phyloP scores from a whole-genome alignment of 1,140 invertebrate genomes.

The Anoplolepis gracilipes region DNA sequence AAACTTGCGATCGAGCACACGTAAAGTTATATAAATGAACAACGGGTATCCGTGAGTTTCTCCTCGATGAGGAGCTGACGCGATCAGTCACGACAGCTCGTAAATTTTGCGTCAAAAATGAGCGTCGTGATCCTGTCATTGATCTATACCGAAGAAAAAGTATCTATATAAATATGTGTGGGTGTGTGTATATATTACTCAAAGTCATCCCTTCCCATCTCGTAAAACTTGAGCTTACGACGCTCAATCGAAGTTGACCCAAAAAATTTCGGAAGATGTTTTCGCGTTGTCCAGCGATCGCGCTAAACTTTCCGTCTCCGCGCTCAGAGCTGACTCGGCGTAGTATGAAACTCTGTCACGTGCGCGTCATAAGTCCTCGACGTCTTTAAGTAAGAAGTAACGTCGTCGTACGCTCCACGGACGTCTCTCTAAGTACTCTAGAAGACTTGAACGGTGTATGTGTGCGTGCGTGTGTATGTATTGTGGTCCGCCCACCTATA shows the following conservation, averaged over 20 bases:
- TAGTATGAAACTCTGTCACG: slow-evolving; percentile 76
- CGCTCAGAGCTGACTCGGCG: slow-evolving; percentile 41
- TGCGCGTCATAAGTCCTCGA: slow-evolving; percentile 76
- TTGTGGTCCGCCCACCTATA: slow-evolving; percentile 37
- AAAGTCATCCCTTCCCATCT: slow-evolving; percentile 18
- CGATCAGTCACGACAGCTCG: slow-evolving; percentile 21
- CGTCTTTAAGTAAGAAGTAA: slow-evolving; percentile 80
- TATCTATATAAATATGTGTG: not conserved
- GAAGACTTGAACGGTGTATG: slow-evolving; percentile 31
- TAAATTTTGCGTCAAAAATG: slow-evolving; percentile 25
- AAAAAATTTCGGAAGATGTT: slow-evolving; percentile 43
- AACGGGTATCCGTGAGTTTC: not conserved
- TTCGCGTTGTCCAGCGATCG: slow-evolving; percentile 42
- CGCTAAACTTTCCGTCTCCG: slow-evolving; percentile 30
- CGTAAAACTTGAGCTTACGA: slow-evolving; percentile 41
- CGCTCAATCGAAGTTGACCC: slow-evolving; percentile 49
- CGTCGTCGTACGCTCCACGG: slow-evolving; percentile 59
- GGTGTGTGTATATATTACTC: not conserved
- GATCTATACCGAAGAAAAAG: not conserved
- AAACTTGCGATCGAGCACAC: not conserved
- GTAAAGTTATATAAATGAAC: not conserved
- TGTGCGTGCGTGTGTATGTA: too few species aligned
- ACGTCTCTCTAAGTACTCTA: slow-evolving; percentile 70
- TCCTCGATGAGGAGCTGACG: not conserved
- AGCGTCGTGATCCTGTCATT: not conserved